phyloP scores from a whole-genome alignment of 2,797 vertebrate genomes.

The Buphagus erythrorhynchus region DNA sequence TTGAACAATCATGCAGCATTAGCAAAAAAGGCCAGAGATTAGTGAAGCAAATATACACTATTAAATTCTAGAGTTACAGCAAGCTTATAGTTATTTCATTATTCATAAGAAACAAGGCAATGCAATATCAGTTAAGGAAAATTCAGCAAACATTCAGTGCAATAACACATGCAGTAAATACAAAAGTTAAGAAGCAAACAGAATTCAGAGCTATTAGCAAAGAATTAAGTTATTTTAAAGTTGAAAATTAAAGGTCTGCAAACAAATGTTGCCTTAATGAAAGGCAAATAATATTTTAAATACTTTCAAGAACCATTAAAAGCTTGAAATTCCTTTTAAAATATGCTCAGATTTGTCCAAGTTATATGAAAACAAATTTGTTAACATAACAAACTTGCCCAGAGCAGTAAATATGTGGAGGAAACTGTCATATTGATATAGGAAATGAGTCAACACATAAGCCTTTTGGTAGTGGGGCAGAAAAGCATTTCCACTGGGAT shows the following conservation, averaged over 20 bases:
- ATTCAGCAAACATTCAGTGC: slow-evolving; percentile 35
- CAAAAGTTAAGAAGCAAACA: slow-evolving; percentile 66
- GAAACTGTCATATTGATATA: slow-evolving; percentile 90
- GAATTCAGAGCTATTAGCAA: slow-evolving; percentile 51
- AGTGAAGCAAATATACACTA: slow-evolving; percentile 81
- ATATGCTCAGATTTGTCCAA: slow-evolving; percentile 35
- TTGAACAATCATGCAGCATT: slow-evolving; percentile 93
- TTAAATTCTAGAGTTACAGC: slow-evolving; percentile 71
- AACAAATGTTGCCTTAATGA: slow-evolving; percentile 14
- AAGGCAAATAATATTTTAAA: slow-evolving; percentile 15
- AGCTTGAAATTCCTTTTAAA: slow-evolving; percentile 9
- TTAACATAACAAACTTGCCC: slow-evolving; percentile 78
- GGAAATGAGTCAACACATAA: slow-evolving; percentile 93
- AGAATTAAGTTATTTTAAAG: slow-evolving; percentile 42
- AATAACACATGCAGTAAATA: slow-evolving; percentile 65
- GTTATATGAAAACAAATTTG: slow-evolving; percentile 41
- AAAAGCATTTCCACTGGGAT: slow-evolving; percentile 87
- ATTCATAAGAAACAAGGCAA: slow-evolving; percentile 59
- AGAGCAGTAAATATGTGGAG: slow-evolving; percentile 89
- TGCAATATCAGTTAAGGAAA: slow-evolving; percentile 65
- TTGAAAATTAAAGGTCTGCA: slow-evolving; percentile 10
- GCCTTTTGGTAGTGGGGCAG: slow-evolving; percentile 79
- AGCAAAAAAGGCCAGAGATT: slow-evolving; percentile 87
- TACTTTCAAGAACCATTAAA: background rate
- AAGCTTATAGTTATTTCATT: slow-evolving; percentile 51